These are phyloP conservation scores for Chascanopsetta lugubris DNA, from an alignment of 2,113 vertebrate genomes.

Conservation along the genomic window DNA sequence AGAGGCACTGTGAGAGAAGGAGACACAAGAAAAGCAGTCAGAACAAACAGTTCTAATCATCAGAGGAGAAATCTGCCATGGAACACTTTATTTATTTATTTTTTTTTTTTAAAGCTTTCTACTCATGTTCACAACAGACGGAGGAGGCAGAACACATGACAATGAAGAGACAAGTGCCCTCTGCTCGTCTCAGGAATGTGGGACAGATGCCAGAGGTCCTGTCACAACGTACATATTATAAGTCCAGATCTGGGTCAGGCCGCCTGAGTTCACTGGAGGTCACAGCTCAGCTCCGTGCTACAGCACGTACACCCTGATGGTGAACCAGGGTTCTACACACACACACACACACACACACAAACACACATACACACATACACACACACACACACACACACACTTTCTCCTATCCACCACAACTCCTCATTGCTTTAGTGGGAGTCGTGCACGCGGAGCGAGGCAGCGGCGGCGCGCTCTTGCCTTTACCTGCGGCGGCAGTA, in stretches of 20 bases:
- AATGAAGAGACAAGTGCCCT: background rate
- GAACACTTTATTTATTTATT: background rate
- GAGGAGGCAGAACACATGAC: background rate
- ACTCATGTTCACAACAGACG: background rate
- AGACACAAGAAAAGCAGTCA: slow-evolving; percentile 18
- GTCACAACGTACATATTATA: background rate
- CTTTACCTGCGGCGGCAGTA: slow-evolving; percentile 51
- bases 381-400: no score
- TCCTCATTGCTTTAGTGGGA: background rate
- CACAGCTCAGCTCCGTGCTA: background rate
- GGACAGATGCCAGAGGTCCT: slow-evolving; percentile 1
- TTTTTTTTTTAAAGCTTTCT: no score
- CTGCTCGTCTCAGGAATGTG: background rate
- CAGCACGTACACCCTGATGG: no score
- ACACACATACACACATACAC: no score
- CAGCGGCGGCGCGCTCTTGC: background rate
- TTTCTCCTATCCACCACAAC: no score
- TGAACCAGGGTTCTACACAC: no score
- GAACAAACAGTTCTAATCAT: background rate
- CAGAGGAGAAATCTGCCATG: background rate
- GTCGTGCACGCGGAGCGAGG: background rate
- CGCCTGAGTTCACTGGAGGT: background rate
- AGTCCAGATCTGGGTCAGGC: slow-evolving; percentile 32
- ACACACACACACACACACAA: no score
- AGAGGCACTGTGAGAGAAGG: slow-evolving; percentile 83